Base-by-base conservation (phyloP, 2,888 invertebrate genomes). In the Alitta virens region DNA sequence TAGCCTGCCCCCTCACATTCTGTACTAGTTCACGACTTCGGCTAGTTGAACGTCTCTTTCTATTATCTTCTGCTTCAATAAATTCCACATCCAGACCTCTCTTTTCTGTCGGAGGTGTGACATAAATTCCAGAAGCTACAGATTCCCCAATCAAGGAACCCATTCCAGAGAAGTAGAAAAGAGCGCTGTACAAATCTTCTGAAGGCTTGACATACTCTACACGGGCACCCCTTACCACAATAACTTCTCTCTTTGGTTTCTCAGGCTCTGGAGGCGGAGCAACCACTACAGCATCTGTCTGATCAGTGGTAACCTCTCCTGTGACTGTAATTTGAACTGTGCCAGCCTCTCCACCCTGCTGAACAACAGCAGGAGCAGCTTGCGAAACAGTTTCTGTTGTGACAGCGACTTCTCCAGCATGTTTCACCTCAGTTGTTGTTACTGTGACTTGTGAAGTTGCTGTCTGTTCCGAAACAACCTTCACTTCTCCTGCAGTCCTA, bases 131-230 rank as follows among this genome's bases (percentile, higher is more conserved):
- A 33, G 66, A 60, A 1, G 68, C 55, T 18, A 68, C 55, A 0
- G 70, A 65, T 5, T 62, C 60, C 2, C 70, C 70, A 26, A 70
- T 63, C 27, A 68, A 56, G 9, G 57, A 58, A 18, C 70, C 70
- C 66, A 71, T 71, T 1, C 71, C 71, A 9, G 71, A 70, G 55
- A 69, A 71, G 59, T 71, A 71, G 55, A 71, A 71, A 16, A 71
- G 50, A n/a, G 63, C 66, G 46, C 63, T 57, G 57, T 64, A 70
- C 38, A 71, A 64, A 18, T 68, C 69, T 5, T 67, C 66, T n/a
- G 66, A 54, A 14, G 60, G 33, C 33, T 33, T 33, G 33, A 33
- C 33, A 12, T 33, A 33, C 33, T 33, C 33, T 12, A 33, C 33
- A 33, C 7, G 33, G 5, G 33, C 33, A 33, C 33, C 33, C 12